Evolutionary conservation across 2,113 vertebrate species (phyloP).

Genomic region (Typhlomys cinereus): DNA sequence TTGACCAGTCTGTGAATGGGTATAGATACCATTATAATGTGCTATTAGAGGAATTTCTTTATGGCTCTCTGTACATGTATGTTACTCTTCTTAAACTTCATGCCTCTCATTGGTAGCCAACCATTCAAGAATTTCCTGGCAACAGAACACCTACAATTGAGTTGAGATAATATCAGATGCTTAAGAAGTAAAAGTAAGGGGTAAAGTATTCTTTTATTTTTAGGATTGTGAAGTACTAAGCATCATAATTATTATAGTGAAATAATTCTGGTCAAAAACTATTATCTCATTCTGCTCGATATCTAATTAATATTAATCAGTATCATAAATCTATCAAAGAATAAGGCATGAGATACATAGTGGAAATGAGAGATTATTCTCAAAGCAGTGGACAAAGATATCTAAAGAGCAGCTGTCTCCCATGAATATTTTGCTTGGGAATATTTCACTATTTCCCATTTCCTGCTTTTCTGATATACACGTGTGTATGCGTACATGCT

Average conservation of each 20-base stretch:
- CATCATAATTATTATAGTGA: too few species aligned
- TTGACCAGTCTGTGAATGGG: not conserved
- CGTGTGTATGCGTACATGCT: not conserved
- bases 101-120: not conserved
- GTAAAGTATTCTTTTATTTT: not conserved
- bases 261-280: not conserved
- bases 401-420: not conserved
- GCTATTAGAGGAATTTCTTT: not conserved
- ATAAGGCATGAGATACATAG: not conserved
- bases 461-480: not conserved
- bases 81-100: conserved; percentile 23
- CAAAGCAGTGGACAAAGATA: not conserved
- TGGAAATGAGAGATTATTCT: too few species aligned
- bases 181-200: conserved; percentile 28
- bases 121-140: not conserved
- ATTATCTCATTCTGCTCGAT: not conserved
- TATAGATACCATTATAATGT: not conserved
- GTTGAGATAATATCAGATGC: not conserved
- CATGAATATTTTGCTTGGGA: not conserved
- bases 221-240: too few species aligned
- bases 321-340: not conserved
- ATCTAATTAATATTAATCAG: not conserved
- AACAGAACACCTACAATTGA: not conserved
- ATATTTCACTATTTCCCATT: not conserved
- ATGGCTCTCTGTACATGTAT: not conserved